phyloP scores from a whole-genome alignment of 2,797 vertebrate species.

The Lophotriccus pileatus region DNA sequence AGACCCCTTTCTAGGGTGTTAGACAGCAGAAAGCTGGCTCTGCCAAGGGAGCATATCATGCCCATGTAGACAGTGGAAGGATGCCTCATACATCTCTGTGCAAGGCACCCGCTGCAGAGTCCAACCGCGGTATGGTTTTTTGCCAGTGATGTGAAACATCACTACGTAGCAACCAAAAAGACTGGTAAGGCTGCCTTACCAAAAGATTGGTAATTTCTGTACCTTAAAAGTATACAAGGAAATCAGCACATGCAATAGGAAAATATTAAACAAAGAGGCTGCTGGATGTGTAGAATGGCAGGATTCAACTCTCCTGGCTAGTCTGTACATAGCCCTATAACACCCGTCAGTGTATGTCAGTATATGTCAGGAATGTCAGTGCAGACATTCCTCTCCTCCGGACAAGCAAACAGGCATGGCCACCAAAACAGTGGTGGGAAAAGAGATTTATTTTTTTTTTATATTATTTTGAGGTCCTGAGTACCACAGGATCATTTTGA shows the following conservation, averaged over 20 bases:
- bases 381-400: not conserved
- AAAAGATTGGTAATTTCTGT: not conserved
- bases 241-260: not conserved
- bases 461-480: not conserved
- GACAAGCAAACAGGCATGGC: not conserved
- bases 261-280: not conserved
- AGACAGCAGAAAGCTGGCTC: not conserved
- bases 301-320: not conserved
- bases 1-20: not conserved
- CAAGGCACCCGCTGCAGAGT: not conserved
- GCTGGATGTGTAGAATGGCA: not conserved
- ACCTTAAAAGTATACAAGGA: not conserved
- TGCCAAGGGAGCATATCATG: not conserved
- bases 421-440: not conserved
- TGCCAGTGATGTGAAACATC: not conserved
- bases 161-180: not conserved
- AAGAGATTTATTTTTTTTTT: not conserved
- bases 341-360: not conserved
- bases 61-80: not conserved
- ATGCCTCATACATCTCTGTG: not conserved
- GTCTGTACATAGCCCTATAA: not conserved
- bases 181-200: not conserved
- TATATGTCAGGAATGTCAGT: not conserved
- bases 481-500: not conserved
- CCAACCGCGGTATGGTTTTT: not conserved